These are phyloP conservation scores for Grallaria varia DNA, from an alignment of 2,113 vertebrate species.

Conservation along the genomic window DNA sequence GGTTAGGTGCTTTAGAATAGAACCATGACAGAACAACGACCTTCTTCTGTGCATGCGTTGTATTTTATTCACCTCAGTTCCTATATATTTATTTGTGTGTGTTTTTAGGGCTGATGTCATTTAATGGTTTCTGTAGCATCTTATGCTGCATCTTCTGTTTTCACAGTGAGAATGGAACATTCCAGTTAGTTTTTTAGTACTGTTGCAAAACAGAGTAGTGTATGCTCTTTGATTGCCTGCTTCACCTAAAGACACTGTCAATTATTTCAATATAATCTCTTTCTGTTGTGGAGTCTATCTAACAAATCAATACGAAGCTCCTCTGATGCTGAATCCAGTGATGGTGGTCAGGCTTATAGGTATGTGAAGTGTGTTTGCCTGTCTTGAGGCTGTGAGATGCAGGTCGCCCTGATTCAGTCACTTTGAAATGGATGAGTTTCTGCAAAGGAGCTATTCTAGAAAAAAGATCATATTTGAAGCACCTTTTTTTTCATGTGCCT, in stretches of 20 bases:
- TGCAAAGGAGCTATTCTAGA: neutral
- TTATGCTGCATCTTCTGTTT: neutral
- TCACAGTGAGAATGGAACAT: neutral
- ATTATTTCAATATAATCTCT: neutral
- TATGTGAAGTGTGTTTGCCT: neutral
- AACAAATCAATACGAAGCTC: conserved; percentile 3
- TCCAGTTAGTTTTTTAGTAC: neutral
- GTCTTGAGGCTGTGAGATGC: neutral
- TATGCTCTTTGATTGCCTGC: neutral
- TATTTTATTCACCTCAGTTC: neutral
- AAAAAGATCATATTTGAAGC: neutral
- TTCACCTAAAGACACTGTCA: neutral
- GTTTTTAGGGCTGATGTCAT: neutral
- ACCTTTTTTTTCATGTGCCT: neutral
- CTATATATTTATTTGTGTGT: neutral
- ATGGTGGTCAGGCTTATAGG: neutral
- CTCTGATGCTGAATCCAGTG: neutral
- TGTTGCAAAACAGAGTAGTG: neutral
- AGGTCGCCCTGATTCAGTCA: neutral
- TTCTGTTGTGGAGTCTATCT: neutral
- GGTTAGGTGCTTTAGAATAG: neutral
- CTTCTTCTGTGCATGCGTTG: neutral
- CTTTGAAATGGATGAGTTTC: neutral
- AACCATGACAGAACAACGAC: neutral
- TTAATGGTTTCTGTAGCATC: neutral